Conservation (phyloP, 2,113 vertebrate species). For the Forbesichthys papilliferus region DNA sequence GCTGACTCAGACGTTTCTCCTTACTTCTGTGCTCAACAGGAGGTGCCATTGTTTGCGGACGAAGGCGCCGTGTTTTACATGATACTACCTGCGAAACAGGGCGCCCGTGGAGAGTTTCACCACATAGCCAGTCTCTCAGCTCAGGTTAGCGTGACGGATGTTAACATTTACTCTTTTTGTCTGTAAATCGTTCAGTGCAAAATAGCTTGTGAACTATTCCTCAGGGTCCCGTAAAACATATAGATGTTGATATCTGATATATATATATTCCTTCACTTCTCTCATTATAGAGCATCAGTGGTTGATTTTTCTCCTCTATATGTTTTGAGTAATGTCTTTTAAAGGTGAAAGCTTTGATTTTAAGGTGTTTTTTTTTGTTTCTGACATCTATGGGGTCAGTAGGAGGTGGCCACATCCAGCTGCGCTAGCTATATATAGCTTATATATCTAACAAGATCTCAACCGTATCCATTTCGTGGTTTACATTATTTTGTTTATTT, state of each 20-base stretch:
- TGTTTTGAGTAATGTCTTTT: not conserved
- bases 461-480: no score
- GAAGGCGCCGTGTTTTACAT: constrained; percentile 77
- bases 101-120: constrained; percentile 79
- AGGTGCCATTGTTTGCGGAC: constrained; percentile 73
- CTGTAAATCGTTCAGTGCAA: not conserved
- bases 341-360: not conserved
- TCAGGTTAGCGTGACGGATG: constrained; percentile 67
- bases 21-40: constrained; percentile 60
- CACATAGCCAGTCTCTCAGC: constrained; percentile 76
- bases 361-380: not conserved
- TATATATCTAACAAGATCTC: no score
- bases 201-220: constrained; percentile 18
- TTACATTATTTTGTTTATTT: no score
- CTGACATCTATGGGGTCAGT: not conserved
- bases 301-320: not conserved
- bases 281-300: not conserved
- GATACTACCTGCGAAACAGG: constrained; percentile 79
- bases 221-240: constrained; percentile 1
- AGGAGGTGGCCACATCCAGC: not conserved
- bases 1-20: not conserved
- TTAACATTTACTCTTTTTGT: constrained; percentile 1
- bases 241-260: constrained; percentile 10
- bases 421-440: no score
- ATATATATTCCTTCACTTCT: not conserved